A percentile compares a stretch with the other conserved stretches of the same genome.
Conservation (phyloP, 2,113 vertebrate genomes). For the Anoura caudifer region DNA sequence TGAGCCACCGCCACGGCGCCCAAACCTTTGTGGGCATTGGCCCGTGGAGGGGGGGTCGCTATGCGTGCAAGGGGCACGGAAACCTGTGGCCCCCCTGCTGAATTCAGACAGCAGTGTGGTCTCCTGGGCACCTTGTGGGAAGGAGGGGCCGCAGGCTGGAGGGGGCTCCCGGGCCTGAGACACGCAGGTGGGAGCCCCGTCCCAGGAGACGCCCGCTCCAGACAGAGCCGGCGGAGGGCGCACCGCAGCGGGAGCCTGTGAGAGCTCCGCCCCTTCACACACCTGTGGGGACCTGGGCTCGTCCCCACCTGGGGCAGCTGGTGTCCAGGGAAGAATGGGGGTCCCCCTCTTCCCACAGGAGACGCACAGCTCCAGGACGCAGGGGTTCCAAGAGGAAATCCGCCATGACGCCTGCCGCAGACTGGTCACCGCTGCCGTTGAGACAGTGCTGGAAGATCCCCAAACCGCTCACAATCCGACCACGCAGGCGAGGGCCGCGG, state of each 20-base stretch:
- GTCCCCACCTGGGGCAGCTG: neutral
- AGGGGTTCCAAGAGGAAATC: accelerated
- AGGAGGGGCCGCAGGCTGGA: accelerated
- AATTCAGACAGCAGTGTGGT: accelerated
- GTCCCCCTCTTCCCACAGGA: neutral
- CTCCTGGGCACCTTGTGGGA: neutral
- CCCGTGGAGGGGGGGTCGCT: accelerated
- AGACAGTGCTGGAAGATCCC: accelerated
- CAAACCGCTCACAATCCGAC: accelerated
- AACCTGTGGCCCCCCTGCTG: accelerated
- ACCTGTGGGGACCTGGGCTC: accelerated
- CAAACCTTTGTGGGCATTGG: accelerated
- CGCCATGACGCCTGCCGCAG: accelerated
- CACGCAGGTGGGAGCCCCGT: accelerated
- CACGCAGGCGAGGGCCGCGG: accelerated
- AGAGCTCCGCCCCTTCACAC: accelerated
- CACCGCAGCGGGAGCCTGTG: neutral
- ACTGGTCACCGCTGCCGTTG: accelerated
- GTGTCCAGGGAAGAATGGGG: accelerated
- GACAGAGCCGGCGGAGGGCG: neutral
- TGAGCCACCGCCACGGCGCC: accelerated
- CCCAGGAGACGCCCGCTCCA: accelerated
- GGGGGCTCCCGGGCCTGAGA: accelerated
- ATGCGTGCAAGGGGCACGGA: accelerated
- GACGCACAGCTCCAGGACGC: accelerated